These are phyloP conservation scores for Clistopyga incitator DNA, from an alignment of 2,888 invertebrate species.

Conservation along the genomic window DNA sequence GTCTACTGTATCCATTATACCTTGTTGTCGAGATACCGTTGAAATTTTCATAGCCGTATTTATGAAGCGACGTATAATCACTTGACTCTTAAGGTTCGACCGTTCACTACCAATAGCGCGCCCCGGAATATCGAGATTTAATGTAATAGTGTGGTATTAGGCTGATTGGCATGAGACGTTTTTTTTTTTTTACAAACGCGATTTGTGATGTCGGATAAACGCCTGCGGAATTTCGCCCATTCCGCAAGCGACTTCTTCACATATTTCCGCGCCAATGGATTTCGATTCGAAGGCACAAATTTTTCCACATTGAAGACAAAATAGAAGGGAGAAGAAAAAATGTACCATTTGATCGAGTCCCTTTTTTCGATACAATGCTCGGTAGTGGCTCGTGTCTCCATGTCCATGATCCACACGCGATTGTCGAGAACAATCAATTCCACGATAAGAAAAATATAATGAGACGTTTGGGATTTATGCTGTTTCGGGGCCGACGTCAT, in stretches of 20 bases:
- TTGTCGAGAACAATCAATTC: background rate
- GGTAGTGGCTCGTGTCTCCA: no score
- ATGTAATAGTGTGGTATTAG: constrained; percentile 8
- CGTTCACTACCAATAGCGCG: constrained; percentile 1
- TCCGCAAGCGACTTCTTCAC: background rate
- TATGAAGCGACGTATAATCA: background rate
- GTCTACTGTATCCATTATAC: constrained; percentile 17
- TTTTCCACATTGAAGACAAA: no score
- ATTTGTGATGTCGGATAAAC: background rate
- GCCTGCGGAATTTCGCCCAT: background rate
- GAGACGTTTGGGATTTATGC: background rate
- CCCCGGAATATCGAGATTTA: constrained; percentile 22
- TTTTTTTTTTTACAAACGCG: background rate
- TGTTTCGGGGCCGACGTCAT: background rate
- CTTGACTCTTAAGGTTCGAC: constrained; percentile 22
- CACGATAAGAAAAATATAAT: background rate
- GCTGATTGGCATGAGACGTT: constrained; percentile 17
- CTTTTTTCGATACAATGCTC: no score
- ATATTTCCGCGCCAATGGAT: background rate
- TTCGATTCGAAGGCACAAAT: no score
- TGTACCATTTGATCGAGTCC: no score
- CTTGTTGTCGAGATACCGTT: constrained; percentile 20
- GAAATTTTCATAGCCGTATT: background rate
- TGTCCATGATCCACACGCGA: background rate
- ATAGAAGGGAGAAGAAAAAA: no score